Evolutionary conservation across 1,140 invertebrate genomes (phyloP), one percentile per base, ranked within the genome.

Genomic region (Drosophila insularis): DNA sequence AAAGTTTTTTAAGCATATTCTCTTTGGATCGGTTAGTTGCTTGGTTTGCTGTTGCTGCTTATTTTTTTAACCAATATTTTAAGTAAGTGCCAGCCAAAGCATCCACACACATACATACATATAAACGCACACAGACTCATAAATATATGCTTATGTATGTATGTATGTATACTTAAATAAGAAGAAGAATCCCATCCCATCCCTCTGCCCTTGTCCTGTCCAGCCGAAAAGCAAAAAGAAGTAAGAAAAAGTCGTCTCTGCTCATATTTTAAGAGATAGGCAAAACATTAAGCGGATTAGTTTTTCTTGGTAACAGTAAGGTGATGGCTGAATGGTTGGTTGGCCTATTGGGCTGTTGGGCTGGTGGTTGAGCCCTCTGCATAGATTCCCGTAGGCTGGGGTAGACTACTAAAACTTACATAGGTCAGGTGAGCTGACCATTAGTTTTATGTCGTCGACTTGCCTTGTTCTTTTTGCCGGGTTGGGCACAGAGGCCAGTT

Each of bases 251-350:
- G 31, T 35, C 31, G 55, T 31, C 61, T 63, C 58, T 65, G 78
- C 35, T 63, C 68, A 81, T 87, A 87, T 78, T 86, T 87, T 72
- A 71, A 62, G 37, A 73, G 78, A 86, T 86, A 87, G 82, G 82
- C 82, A 73, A 82, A 87, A 87, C 82, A 86, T 86, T 86, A 86
- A 86, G 82, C 84, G 82, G 84, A 86, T 86, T 87, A 86, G 79
- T 86, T 86, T 87, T 69, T 39, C 72, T n/a, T 35, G 55, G 55
- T 58, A 58, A 35, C n/a, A 32, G 54, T 46, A 46, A 46, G 43
- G 14, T 8, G 17, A 50, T 50, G 43, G 43, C n/a, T 50, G 11
- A 5, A 27, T 6, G 35, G 35, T 2, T 4, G 35, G 35, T 6
- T 35, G 5, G 27, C 1, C 32, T 17, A 14, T 4, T 37, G 5